Conservation (phyloP, 2,797 vertebrate genomes). For the Brachyrhaphis roseni region DNA sequence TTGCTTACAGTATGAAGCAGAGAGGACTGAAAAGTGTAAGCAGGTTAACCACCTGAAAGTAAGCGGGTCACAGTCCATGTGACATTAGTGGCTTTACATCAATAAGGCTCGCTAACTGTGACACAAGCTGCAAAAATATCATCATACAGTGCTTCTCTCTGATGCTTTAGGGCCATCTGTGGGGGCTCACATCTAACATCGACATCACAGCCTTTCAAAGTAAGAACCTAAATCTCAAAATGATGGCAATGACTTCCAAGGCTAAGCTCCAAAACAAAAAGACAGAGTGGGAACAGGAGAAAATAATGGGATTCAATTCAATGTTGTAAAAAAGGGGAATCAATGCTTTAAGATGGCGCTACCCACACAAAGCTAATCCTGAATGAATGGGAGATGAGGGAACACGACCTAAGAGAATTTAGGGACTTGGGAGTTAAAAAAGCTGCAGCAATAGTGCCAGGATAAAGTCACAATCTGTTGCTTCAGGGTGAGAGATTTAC, state of each 20-base stretch:
- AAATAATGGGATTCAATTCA: constrained; percentile 35
- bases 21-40: constrained; percentile 34
- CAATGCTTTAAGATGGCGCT: constrained; percentile 34
- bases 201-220: constrained; percentile 63
- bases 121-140: constrained; percentile 45
- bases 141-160: constrained; percentile 40
- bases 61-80: constrained; percentile 49
- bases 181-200: constrained; percentile 57
- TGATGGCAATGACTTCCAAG: constrained; percentile 62
- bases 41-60: constrained; percentile 57
- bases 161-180: constrained; percentile 60
- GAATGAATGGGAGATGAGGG: constrained; percentile 52
- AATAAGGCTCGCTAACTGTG: constrained; percentile 38
- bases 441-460: constrained; percentile 44
- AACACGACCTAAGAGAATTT: constrained; percentile 47
- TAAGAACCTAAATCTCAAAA: constrained; percentile 53
- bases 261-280: constrained; percentile 61
- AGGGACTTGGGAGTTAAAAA: constrained; percentile 42
- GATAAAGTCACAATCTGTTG: constrained; percentile 53
- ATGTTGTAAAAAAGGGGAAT: constrained; percentile 19
- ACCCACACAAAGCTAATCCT: constrained; percentile 45
- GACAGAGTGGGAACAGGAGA: constrained; percentile 37
- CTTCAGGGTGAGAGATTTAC: constrained; percentile 46
- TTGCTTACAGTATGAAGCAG: constrained; percentile 62
- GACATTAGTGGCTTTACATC: constrained; percentile 41